A percentile compares a stretch with the other conserved stretches of the same genome.
These are phyloP conservation scores for Agrenia bidenticulata DNA, from an alignment of 2,888 invertebrate species.

Conservation along the genomic window DNA sequence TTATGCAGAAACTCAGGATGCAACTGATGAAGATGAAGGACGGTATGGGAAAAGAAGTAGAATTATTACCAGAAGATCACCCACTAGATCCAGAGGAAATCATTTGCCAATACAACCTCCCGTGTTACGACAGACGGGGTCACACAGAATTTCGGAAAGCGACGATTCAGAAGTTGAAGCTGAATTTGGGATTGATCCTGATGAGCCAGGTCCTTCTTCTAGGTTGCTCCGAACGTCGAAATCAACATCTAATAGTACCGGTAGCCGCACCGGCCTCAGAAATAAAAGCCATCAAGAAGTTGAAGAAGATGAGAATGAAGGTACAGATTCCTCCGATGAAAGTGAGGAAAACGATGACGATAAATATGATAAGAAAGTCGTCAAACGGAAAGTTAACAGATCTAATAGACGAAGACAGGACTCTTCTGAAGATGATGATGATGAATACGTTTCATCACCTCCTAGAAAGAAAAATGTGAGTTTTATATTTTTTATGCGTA, in stretches of 20 bases:
- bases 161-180: slow-evolving; percentile 35
- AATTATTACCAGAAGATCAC: slow-evolving; percentile 26
- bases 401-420: slow-evolving; percentile 20
- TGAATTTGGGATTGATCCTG: slow-evolving; percentile 53
- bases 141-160: slow-evolving; percentile 39
- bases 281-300: slow-evolving; percentile 50
- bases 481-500: no score
- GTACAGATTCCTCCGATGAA: slow-evolving; percentile 36
- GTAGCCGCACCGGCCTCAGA: slow-evolving; percentile 55
- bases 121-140: slow-evolving; percentile 25
- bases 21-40: slow-evolving; percentile 30
- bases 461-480: slow-evolving; percentile 29
- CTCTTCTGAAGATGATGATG: slow-evolving; percentile 55
- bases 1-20: slow-evolving; percentile 43
- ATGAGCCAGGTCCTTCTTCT: slow-evolving; percentile 49
- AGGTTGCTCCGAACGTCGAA: slow-evolving; percentile 17
- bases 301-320: slow-evolving; percentile 49
- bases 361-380: slow-evolving; percentile 22
- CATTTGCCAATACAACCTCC: slow-evolving; percentile 21
- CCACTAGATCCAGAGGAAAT: slow-evolving; percentile 21
- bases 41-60: slow-evolving; percentile 10
- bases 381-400: background rate
- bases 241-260: slow-evolving; percentile 52
- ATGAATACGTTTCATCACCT: slow-evolving; percentile 48
- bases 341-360: slow-evolving; percentile 37